Evolutionary conservation across 2,797 vertebrate species (phyloP).

Genomic region (Lagorchestes hirsutus): DNA sequence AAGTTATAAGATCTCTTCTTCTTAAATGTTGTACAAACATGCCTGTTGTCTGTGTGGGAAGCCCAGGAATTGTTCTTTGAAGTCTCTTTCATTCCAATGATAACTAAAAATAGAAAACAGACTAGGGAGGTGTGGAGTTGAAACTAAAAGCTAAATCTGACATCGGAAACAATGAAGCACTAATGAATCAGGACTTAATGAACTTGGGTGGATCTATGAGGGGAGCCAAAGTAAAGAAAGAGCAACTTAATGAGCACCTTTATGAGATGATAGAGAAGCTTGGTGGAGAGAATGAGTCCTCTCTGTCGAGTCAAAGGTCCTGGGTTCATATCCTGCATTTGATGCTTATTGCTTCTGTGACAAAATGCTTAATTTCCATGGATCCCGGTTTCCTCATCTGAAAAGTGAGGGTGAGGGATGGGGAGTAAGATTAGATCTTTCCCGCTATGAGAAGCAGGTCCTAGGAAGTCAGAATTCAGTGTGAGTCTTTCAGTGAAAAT

Average conservation of each 20-base stretch:
- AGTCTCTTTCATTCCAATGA: not conserved
- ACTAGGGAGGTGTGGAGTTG: not conserved
- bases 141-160: not conserved
- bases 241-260: not conserved
- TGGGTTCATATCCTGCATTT: not conserved
- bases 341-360: fast-evolving
- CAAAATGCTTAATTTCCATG: not conserved
- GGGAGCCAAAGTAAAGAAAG: not conserved
- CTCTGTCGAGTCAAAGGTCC: not conserved
- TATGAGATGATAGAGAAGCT: not conserved
- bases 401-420: not conserved
- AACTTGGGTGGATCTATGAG: not conserved
- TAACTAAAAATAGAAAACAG: not conserved
- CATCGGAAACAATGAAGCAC: not conserved
- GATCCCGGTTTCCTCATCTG: not conserved
- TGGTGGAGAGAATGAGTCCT: not conserved
- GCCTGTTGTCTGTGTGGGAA: not conserved
- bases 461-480: not conserved
- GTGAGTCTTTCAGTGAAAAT: not conserved
- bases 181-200: not conserved
- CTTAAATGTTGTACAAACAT: not conserved
- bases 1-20: not conserved
- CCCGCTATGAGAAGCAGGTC: not conserved
- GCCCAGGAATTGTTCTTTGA: not conserved
- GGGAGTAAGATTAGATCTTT: not conserved